These are phyloP conservation scores for Caenorhabditis sp. DNA, from an alignment of 2,888 invertebrate genomes.

Conservation along the genomic window DNA sequence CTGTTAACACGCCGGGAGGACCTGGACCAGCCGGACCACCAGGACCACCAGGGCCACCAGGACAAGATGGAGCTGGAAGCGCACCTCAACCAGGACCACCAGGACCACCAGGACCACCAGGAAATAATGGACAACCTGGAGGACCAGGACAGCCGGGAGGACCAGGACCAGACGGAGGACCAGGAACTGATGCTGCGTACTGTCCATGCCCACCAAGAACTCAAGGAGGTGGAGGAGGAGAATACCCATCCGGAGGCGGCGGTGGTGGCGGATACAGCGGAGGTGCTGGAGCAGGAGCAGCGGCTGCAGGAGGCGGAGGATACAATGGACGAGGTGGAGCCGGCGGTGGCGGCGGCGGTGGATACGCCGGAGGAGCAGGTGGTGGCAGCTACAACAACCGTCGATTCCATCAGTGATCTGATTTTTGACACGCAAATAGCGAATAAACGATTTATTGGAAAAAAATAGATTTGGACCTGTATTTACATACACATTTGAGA, in stretches of 20 bases:
- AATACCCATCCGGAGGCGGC: slow-evolving; percentile 15
- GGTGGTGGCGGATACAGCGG: slow-evolving; percentile 24
- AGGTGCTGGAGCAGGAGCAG: slow-evolving; percentile 15
- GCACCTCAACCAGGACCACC: slow-evolving; percentile 65
- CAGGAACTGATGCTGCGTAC: slow-evolving; percentile 57
- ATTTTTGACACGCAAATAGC: neutral
- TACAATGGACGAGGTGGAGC: slow-evolving; percentile 13
- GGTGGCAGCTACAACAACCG: slow-evolving; percentile 37
- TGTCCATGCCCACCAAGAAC: slow-evolving; percentile 62
- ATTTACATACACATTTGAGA: slow-evolving; percentile 32
- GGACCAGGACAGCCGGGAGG: slow-evolving; percentile 47
- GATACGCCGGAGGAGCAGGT: slow-evolving; percentile 45
- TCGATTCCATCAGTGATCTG: slow-evolving; percentile 34
- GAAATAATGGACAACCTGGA: slow-evolving; percentile 55
- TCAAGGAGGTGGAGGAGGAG: slow-evolving; percentile 52
- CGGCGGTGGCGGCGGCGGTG: slow-evolving; percentile 17
- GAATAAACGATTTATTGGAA: slow-evolving; percentile 40
- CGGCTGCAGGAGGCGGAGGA: slow-evolving; percentile 30
- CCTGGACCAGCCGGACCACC: slow-evolving; percentile 56
- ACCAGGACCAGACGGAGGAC: slow-evolving; percentile 50
- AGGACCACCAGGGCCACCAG: slow-evolving; percentile 53
- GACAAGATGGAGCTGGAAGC: slow-evolving; percentile 31
- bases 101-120: slow-evolving; percentile 64
- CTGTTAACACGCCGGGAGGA: slow-evolving; percentile 33
- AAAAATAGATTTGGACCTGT: slow-evolving; percentile 28